These are phyloP conservation scores for Lagenorhynchus albirostris DNA, from an alignment of 2,113 vertebrate genomes.

Conservation along the genomic window DNA sequence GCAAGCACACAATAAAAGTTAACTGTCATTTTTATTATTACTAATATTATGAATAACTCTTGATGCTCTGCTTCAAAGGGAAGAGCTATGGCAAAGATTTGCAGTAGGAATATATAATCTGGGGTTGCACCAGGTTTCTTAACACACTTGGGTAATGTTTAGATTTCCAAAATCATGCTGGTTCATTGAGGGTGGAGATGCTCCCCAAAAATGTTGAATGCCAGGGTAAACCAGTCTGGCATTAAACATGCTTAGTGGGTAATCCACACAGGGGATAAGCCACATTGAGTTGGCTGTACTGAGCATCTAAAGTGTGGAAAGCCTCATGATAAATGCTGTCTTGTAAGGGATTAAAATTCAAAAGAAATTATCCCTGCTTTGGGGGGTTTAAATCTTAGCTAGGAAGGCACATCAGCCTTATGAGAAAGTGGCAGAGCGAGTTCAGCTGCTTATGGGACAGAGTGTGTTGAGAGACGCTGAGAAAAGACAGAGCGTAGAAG, in stretches of 20 bases:
- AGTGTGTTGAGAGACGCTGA: not conserved
- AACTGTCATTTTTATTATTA: not conserved
- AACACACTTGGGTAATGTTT: not conserved
- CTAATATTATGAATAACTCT: not conserved
- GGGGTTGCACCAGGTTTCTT: not conserved
- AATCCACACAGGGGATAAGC: not conserved
- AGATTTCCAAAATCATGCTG: not conserved
- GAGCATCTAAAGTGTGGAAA: not conserved
- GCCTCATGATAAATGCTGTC: not conserved
- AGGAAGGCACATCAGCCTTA: not conserved
- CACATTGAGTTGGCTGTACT: not conserved
- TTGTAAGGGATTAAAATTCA: not conserved
- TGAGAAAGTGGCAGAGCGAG: not conserved
- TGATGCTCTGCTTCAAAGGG: not conserved
- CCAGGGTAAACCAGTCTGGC: not conserved
- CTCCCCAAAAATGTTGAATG: not conserved
- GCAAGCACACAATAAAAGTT: not conserved
- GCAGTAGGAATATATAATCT: not conserved
- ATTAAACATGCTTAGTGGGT: not conserved
- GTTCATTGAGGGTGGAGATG: not conserved
- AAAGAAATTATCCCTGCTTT: not conserved
- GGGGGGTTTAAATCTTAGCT: not conserved
- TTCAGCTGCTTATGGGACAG: fast-evolving
- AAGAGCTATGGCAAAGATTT: not conserved
- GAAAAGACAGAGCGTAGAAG: fast-evolving